Percentiles rank a stretch among this genome's conserved stretches.
phyloP scores from a whole-genome alignment of 2,888 invertebrate genomes.

The Drosophila sordidula region DNA sequence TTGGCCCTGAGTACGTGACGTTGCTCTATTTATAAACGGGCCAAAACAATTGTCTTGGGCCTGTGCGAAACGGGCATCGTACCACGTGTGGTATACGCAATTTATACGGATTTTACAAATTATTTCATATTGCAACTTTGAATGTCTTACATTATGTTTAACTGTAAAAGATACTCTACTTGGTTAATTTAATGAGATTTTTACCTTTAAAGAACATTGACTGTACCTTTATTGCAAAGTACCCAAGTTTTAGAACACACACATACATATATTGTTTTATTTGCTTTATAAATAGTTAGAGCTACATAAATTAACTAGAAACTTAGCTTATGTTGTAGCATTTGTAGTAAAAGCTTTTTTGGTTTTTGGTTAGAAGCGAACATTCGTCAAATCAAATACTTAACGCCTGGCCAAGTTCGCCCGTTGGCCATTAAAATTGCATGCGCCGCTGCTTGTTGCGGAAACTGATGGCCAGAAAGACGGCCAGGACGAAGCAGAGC shows the following conservation, averaged over 20 bases:
- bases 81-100: constrained; percentile 32
- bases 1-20: constrained; percentile 43
- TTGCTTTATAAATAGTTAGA: constrained; percentile 45
- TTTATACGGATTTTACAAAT: too few relatives aligned
- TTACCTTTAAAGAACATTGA: too few relatives aligned
- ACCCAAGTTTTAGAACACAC: constrained; percentile 15
- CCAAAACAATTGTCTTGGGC: constrained; percentile 1
- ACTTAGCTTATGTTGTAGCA: constrained; percentile 46
- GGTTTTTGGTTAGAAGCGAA: constrained; percentile 37
- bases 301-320: constrained; percentile 51
- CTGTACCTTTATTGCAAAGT: too few relatives aligned
- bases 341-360: constrained; percentile 26
- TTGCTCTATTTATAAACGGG: constrained; percentile 32
- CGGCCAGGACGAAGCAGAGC: constrained; percentile 69
- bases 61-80: constrained; percentile 3
- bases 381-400: constrained; percentile 56
- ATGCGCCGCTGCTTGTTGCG: constrained; percentile 81
- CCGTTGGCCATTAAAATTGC: constrained; percentile 73
- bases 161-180: too few relatives aligned
- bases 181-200: too few relatives aligned
- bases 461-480: constrained; percentile 77
- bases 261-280: constrained; percentile 36
- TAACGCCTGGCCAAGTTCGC: constrained; percentile 11
- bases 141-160: too few relatives aligned
- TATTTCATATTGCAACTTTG: too few relatives aligned